Base-by-base conservation (phyloP, 1,140 invertebrate species). In the Tyrophagus putrescentiae region DNA sequence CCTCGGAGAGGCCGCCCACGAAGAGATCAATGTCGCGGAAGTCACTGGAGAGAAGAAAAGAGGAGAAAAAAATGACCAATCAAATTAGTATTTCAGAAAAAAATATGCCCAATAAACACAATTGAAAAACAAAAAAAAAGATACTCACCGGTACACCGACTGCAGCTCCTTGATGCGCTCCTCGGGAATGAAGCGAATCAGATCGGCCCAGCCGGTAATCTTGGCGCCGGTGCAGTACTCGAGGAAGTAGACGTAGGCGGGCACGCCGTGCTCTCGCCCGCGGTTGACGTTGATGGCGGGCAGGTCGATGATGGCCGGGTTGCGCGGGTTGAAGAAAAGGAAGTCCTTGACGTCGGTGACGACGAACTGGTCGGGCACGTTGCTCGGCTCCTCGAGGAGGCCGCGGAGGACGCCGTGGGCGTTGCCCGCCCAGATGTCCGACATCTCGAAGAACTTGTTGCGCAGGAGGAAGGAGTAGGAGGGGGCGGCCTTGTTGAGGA, bases 181-280 rank as follows among this genome's bases (percentile, higher is more conserved):
- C 7, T 42, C 18, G 13, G 65, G 45, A 34, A 68, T 68, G 31
- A 65, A 60, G 16, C 52, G 28, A 18, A 57, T 21, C 33, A 74
- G 69, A 50, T 77, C 77, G 25, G 72, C 68, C 68, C 79, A 80
- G 1, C 67, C 66, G 7, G 60, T 66, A 1, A 73, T 73, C 34
- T 67, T 59, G 27, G 70, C 68, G 56, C 91, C 74, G 3, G 87
- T 87, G 67, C 87, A 93, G 77, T 86, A 88, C 72, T 89, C 58
- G 18, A 68, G 27, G 58, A 67, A 71, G 16, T 66, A 45, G 42
- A 73, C 76, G 65, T 79, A 79, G 31, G 72, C 70, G n/a, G 76
- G 74, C 31, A 80, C 62, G 9, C 76, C 78, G 65, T 79, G 76
- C 62, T 79, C 78, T 50, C 78, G 63, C 5, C 77, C 77, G 64